These are phyloP conservation scores for Rhinoraja longicauda DNA, from an alignment of 2,797 vertebrate species.

Conservation along the genomic window DNA sequence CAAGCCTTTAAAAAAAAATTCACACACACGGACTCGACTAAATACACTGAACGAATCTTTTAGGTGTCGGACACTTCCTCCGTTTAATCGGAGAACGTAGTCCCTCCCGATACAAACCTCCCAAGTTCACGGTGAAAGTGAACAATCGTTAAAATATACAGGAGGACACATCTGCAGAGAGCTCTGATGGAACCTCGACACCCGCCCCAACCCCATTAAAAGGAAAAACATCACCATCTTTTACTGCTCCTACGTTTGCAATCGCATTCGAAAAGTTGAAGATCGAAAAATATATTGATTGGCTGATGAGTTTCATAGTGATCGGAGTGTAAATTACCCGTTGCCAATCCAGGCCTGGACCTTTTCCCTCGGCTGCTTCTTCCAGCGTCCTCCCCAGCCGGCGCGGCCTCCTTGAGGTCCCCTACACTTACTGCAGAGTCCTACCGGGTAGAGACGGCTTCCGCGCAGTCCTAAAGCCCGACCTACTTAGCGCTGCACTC, in stretches of 20 bases:
- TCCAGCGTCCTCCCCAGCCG: slow-evolving; percentile 76
- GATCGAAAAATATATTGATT: slow-evolving; percentile 45
- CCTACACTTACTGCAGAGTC: slow-evolving; percentile 65
- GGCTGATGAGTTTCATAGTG: slow-evolving; percentile 51
- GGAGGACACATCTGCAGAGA: slow-evolving; percentile 21
- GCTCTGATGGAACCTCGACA: slow-evolving; percentile 15
- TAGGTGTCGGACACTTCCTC: background rate
- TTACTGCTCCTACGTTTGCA: slow-evolving; percentile 42
- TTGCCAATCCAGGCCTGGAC: slow-evolving; percentile 67
- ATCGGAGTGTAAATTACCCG: slow-evolving; percentile 65
- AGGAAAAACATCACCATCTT: slow-evolving; percentile 52
- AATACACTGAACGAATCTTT: background rate
- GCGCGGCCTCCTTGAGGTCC: slow-evolving; percentile 70
- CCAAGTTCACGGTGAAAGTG: slow-evolving; percentile 56
- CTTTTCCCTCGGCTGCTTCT: slow-evolving; percentile 71
- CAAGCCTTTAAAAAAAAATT: background rate
- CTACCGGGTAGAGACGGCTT: slow-evolving; percentile 43
- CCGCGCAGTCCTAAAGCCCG: slow-evolving; percentile 61
- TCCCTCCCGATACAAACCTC: slow-evolving; percentile 39
- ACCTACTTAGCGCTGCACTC: background rate
- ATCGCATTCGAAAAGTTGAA: slow-evolving; percentile 46
- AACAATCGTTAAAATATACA: slow-evolving; percentile 27
- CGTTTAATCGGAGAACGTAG: background rate
- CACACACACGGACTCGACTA: background rate
- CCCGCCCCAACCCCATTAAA: slow-evolving; percentile 45